Evolutionary conservation across 2,888 invertebrate genomes (phyloP).

Genomic region (Philaethria dido): DNA sequence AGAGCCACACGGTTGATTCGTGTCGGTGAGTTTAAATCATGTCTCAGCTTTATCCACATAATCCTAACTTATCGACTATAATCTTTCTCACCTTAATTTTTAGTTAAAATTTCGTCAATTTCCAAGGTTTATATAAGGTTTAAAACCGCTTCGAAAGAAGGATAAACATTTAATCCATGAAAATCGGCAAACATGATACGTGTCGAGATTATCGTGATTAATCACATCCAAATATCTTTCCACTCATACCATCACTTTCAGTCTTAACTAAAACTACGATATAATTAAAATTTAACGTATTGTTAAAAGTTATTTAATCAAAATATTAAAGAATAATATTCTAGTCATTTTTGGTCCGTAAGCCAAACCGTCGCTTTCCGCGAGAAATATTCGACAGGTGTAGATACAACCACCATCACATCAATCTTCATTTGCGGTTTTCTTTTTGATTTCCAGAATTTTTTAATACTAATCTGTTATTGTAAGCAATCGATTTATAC

Average conservation of each 20-base stretch:
- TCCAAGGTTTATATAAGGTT: slow-evolving; percentile 58
- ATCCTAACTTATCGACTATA: slow-evolving; percentile 30
- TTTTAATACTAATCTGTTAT: slow-evolving; percentile 13
- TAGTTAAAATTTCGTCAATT: slow-evolving; percentile 41
- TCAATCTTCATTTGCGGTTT: neutral
- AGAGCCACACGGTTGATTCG: neutral
- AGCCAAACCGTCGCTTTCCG: neutral
- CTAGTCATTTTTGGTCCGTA: neutral
- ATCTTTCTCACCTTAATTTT: slow-evolving; percentile 43
- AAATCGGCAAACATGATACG: slow-evolving; percentile 73
- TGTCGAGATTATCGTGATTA: slow-evolving; percentile 74
- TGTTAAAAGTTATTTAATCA: too few species aligned
- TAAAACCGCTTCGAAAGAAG: slow-evolving; percentile 52
- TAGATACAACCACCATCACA: neutral
- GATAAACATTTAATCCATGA: slow-evolving; percentile 64
- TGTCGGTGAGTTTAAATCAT: slow-evolving; percentile 6
- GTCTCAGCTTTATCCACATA: slow-evolving; percentile 22
- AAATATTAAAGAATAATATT: too few species aligned
- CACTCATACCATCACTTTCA: slow-evolving; percentile 38
- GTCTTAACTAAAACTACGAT: neutral
- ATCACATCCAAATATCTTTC: slow-evolving; percentile 61
- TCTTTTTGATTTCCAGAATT: neutral
- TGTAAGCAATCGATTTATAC: neutral
- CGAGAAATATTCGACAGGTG: neutral
- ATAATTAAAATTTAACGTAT: neutral